Conservation (phyloP, 2,113 vertebrate species). For the Dromaius novaehollandiae region DNA sequence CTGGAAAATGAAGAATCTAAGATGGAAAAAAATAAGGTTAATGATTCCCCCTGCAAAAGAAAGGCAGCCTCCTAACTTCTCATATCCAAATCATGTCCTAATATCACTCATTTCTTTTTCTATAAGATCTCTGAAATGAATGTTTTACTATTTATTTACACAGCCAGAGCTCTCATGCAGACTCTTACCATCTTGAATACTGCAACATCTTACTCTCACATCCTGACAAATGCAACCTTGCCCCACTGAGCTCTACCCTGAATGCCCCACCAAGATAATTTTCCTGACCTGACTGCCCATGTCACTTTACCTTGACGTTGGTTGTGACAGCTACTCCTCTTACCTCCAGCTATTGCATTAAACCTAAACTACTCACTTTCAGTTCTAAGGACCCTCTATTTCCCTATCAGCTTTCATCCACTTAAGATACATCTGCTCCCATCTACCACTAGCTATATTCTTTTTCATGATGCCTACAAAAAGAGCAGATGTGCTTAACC, state of each 20-base stretch:
- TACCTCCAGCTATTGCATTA: background rate
- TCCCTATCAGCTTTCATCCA: background rate
- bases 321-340: background rate
- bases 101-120: background rate
- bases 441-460: background rate
- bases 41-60: background rate
- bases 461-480: background rate
- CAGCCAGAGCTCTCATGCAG: background rate
- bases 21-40: background rate
- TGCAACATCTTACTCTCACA: background rate
- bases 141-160: background rate
- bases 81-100: background rate
- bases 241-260: background rate
- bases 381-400: background rate
- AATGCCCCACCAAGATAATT: background rate
- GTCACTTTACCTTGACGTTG: background rate
- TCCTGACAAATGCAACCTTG: background rate
- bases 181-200: background rate
- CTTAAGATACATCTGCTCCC: background rate
- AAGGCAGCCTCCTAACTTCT: background rate
- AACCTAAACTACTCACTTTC: background rate
- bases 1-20: background rate
- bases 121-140: background rate
- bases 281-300: background rate
- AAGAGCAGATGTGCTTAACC: background rate